Evolutionary conservation across 2,113 vertebrate species (phyloP), one percentile per base, ranked within the genome.

Genomic region (Hepsetus odoe): DNA sequence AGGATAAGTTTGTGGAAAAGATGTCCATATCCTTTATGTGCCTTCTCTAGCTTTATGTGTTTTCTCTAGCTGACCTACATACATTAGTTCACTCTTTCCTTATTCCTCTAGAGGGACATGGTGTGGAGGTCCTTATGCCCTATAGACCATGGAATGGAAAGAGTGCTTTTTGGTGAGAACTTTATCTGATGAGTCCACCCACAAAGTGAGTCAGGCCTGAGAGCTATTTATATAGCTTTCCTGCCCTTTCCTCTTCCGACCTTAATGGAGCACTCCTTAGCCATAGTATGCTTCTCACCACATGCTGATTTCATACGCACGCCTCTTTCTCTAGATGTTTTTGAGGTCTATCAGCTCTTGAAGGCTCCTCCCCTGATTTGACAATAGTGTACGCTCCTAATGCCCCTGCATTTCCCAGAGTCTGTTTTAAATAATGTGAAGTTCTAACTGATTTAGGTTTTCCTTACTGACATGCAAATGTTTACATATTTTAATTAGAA

Each of bases 1-100:
- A 91, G n/a, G 97, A 99, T 89, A 98, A 96, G 91, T 99, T 99
- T 91, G 95, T 99, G 30, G 94, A 96, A 86, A 99, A 98, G 87
- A 95, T 99, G 96, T 95, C 85, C 11, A 99, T 99, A 99, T 99
- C 97, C 98, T 99, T 99, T 95, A 55, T 80, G 33, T 24, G 0
- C 3, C 58, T n/a, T 62, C 2, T 69, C 30, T 71, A 28, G 0
- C 49, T 77, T 66, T 42, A 22, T 77, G 44, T 24, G 22, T 4
- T 65, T 14, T 6, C 3, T 12, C 2, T 59, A 30, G 13, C 46
- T 18, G 16, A 13, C 20, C 30, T 7, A 2, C 9, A 26, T 62
- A 18, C 28, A 28, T 46, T 38, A 12, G 26, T 58, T 49, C 38
- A 33, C 2, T 10, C 16, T 14, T 58, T 14, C 13, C 4, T 33